phyloP scores from a whole-genome alignment of 2,797 vertebrate species.

The Lithobates pipiens region DNA sequence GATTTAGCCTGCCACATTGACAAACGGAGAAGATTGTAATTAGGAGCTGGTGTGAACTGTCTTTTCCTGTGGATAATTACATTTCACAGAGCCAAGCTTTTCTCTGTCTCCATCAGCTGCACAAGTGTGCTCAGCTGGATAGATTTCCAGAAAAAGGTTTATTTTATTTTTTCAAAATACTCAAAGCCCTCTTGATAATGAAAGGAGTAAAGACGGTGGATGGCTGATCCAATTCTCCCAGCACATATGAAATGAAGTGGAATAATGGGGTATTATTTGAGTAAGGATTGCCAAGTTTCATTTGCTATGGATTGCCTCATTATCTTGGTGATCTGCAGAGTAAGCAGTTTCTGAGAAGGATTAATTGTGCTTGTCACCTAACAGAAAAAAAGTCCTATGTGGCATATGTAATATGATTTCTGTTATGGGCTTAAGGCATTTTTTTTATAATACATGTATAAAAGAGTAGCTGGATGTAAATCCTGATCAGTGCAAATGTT shows the following conservation, averaged over 20 bases:
- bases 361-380: too few species aligned
- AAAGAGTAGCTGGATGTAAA: too few species aligned
- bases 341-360: too few species aligned
- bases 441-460: too few species aligned
- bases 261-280: not conserved
- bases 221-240: not conserved
- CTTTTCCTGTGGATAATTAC: constrained; percentile 63
- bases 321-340: not conserved
- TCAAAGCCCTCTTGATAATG: not conserved
- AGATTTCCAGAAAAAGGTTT: constrained; percentile 9
- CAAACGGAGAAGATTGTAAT: constrained; percentile 67
- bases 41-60: constrained; percentile 65
- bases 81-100: constrained; percentile 47
- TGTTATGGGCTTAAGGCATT: too few species aligned
- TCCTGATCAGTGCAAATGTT: too few species aligned
- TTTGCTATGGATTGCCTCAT: not conserved
- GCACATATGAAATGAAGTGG: not conserved
- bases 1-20: constrained; percentile 59
- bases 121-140: constrained; percentile 2
- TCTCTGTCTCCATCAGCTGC: constrained; percentile 5
- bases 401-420: too few species aligned
- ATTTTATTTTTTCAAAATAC: not conserved
- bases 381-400: too few species aligned
- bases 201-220: not conserved
- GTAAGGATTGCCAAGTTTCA: not conserved